Percentiles rank a stretch among this genome's conserved stretches.
phyloP scores from a whole-genome alignment of 2,113 vertebrate species.

The Ardeotis arabs region DNA sequence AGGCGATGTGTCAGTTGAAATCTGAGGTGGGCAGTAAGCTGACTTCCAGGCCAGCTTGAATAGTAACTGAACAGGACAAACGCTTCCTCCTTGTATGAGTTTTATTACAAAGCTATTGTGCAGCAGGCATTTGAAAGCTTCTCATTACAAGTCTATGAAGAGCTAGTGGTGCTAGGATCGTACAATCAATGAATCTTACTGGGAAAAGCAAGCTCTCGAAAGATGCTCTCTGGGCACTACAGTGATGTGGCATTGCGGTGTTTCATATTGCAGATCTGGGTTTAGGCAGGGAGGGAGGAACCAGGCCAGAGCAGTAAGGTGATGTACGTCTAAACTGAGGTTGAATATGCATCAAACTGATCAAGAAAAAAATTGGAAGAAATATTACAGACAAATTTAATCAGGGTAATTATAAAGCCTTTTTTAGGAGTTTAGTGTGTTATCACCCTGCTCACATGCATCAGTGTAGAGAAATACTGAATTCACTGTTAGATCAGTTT shows the following conservation, averaged over 20 bases:
- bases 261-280: neutral
- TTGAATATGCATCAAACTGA: neutral
- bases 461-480: neutral
- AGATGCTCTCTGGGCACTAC: neutral
- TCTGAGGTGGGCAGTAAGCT: neutral
- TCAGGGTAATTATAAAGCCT: neutral
- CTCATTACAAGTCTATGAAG: neutral
- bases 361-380: neutral
- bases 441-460: neutral
- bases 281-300: neutral
- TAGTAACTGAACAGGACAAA: neutral
- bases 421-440: neutral
- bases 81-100: neutral
- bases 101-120: neutral
- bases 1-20: neutral
- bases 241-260: neutral
- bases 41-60: neutral
- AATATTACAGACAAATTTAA: neutral
- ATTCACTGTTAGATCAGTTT: neutral
- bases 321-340: neutral
- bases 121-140: neutral
- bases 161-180: neutral
- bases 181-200: neutral
- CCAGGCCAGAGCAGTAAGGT: neutral
- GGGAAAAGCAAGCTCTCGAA: neutral